Conservation (phyloP, 2,113 vertebrate species). For the Irena cyanogastra region DNA sequence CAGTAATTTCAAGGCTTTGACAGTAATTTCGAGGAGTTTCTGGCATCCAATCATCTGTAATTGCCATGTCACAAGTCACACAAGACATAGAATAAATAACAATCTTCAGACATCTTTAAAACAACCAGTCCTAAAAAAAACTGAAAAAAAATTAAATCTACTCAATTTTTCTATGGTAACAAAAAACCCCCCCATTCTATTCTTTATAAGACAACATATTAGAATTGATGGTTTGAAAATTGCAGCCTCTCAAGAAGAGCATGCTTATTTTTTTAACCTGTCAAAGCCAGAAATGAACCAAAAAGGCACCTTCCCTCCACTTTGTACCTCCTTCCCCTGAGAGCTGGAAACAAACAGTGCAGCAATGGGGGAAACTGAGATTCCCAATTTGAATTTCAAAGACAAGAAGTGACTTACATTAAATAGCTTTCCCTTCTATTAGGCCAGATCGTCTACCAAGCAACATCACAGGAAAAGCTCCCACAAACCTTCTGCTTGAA, state of each 20-base stretch:
- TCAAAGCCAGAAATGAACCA: neutral
- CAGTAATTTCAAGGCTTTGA: neutral
- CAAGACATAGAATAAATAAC: neutral
- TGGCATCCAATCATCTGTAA: neutral
- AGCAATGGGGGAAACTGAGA: neutral
- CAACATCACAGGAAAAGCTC: neutral
- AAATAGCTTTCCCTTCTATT: neutral
- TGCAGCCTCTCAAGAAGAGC: neutral
- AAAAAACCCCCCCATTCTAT: rapidly evolving
- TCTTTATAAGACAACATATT: neutral
- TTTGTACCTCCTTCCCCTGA: neutral
- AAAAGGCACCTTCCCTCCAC: neutral
- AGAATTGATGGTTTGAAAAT: neutral
- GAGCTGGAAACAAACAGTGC: neutral
- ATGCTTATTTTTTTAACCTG: neutral
- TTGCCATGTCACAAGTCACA: neutral
- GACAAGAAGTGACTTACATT: neutral
- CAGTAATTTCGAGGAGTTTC: neutral
- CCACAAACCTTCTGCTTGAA: neutral
- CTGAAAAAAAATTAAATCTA: neutral
- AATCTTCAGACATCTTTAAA: neutral
- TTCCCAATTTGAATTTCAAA: neutral
- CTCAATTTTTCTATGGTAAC: neutral
- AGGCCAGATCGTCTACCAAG: neutral
- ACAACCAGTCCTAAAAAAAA: neutral